phyloP scores from a whole-genome alignment of 2,888 invertebrate species.

The Amphiduros pacificus region DNA sequence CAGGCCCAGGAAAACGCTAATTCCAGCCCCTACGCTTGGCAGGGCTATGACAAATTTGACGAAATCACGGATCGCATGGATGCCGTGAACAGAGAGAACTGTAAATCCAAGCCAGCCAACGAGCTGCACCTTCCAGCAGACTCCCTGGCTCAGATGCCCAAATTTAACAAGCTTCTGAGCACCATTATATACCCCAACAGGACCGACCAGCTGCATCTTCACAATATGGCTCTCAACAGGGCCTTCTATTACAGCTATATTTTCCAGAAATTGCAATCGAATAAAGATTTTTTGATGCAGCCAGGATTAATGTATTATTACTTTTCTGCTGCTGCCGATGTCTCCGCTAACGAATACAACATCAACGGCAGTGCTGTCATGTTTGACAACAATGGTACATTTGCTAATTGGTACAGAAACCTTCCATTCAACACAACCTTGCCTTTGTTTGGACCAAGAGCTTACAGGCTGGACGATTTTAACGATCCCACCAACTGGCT shows the following conservation, averaged over 20 bases:
- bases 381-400: conserved; percentile 91
- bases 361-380: conserved; percentile 83
- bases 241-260: conserved; percentile 81
- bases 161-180: conserved; percentile 65
- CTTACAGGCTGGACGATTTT: conserved; percentile 66
- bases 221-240: conserved; percentile 93
- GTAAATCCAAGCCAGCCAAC: conserved; percentile 81
- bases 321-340: conserved; percentile 90
- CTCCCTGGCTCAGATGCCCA: conserved; percentile 75
- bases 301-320: conserved; percentile 99
- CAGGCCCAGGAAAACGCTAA: not conserved
- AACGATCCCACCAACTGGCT: conserved; percentile 90
- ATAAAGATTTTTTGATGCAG: conserved; percentile 67
- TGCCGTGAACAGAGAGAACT: conserved; percentile 83
- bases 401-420: conserved; percentile 89
- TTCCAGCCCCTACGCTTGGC: conserved; percentile 72
- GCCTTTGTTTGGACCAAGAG: conserved; percentile 90
- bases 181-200: conserved; percentile 80
- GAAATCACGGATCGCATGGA: conserved; percentile 83
- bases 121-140: conserved; percentile 83
- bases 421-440: conserved; percentile 92
- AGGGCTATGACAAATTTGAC: conserved; percentile 85
- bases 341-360: conserved; percentile 86
- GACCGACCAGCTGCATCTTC: conserved; percentile 87
- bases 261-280: conserved; percentile 37